phyloP scores from a whole-genome alignment of 2,888 invertebrate genomes.

The Limnephilus auricula region DNA sequence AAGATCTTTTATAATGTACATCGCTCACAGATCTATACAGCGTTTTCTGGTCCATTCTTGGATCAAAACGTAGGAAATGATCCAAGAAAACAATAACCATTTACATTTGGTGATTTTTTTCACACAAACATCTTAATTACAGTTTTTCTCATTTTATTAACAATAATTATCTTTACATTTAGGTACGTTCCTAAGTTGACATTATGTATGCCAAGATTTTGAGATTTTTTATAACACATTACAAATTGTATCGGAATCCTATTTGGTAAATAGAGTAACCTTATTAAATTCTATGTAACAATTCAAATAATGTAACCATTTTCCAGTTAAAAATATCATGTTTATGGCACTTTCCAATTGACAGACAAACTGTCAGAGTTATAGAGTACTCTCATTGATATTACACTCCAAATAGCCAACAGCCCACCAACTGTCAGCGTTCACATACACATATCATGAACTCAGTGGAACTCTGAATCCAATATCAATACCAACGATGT shows the following conservation, averaged over 20 bases:
- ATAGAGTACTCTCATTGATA: constrained; percentile 9
- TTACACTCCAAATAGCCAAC: constrained; percentile 5
- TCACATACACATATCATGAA: background rate
- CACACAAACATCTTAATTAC: constrained; percentile 25
- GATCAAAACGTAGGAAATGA: background rate
- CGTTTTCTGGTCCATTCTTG: constrained; percentile 17
- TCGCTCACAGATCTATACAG: constrained; percentile 7
- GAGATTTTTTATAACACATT: constrained; percentile 35
- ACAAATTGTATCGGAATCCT: constrained; percentile 29
- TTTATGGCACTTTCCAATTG: constrained; percentile 52
- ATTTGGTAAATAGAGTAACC: constrained; percentile 43
- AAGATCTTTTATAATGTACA: constrained; percentile 13
- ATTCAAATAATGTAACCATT: constrained; percentile 37
- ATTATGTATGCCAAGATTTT: constrained; percentile 21
- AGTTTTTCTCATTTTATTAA: constrained; percentile 22
- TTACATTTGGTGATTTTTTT: background rate
- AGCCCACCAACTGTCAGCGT: background rate
- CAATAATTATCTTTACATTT: background rate
- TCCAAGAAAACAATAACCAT: background rate
- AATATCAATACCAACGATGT: background rate
- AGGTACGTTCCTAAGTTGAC: constrained; percentile 28
- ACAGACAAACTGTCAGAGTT: constrained; percentile 47
- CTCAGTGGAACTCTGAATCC: background rate
- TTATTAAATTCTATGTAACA: constrained; percentile 49
- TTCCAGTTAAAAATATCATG: constrained; percentile 28